Evolutionary conservation across 2,797 vertebrate genomes (phyloP), one percentile per base, ranked within the genome.

Genomic region (Intellagama lesueurii): DNA sequence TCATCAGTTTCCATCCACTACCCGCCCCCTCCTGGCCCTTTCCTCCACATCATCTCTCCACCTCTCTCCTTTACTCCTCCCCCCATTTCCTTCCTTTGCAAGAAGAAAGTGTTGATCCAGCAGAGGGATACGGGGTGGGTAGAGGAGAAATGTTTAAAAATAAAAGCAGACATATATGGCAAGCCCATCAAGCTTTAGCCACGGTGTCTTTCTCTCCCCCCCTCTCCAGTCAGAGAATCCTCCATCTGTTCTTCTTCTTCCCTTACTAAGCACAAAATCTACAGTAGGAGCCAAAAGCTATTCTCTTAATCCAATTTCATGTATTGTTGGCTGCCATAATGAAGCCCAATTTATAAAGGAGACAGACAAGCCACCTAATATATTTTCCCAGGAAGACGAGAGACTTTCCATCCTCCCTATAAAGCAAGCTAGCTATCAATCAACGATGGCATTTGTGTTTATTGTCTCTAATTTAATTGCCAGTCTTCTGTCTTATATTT

Each of bases 51-150:
- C 76, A 73, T 73, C 26, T 72, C 7, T 52, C 83, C 40, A 7
- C 83, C 75, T 64, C 80, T 72, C 52, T 83, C 86, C 35, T 81
- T 88, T 32, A 90, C 92, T 94, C 92, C 93, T 93, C 88, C 93
- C 94, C 89, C 89, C 52, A 83, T 93, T 95, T 94, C 92, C 94
- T 95, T 94, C 91, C 93, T 96, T 93, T 95, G 94, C 91, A 94
- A 95, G 94, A 94, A 95, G 95, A 96, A 97, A 96, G 90, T 96
- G 96, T 96, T 97, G 96, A 97, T 96, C 95, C 93, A 97, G 97
- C 94, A 95, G 94, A 95, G 94, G 95, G 93, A 83, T 75, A 85
- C 6, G 84, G 81, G 52, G 22, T 64, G 60, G 60, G 60, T 14
- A 64, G 60, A 64, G 19, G 60, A 64, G 60, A 66, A 56, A 82